phyloP scores from a whole-genome alignment of 2,888 invertebrate species.

The Hedychridium roseum region DNA sequence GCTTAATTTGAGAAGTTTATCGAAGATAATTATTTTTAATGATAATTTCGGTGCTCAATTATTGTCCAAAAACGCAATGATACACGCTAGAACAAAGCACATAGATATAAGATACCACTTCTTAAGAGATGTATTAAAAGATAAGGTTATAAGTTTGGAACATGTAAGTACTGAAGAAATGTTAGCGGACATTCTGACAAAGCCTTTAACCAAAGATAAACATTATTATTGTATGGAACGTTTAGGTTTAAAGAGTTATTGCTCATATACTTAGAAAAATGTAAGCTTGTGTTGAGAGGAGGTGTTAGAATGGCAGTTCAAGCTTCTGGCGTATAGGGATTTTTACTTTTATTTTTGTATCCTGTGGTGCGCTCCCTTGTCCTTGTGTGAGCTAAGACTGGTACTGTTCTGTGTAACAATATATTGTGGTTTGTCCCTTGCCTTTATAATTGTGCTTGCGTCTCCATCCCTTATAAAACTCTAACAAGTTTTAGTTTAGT shows the following conservation, averaged over 20 bases:
- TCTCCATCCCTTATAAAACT: too few relatives aligned
- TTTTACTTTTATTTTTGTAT: too few relatives aligned
- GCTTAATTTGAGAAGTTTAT: conserved; percentile 4
- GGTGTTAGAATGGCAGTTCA: not conserved
- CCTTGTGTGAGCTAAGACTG: too few relatives aligned
- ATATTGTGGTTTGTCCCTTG: too few relatives aligned
- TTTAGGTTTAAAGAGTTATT: not conserved
- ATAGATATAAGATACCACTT: conserved; percentile 1
- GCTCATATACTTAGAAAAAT: not conserved
- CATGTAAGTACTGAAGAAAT: not conserved
- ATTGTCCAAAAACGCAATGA: not conserved
- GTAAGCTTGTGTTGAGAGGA: not conserved
- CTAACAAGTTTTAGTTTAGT: too few relatives aligned
- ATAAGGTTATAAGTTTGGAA: not conserved
- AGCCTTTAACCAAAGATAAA: not conserved
- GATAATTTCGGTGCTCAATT: not conserved
- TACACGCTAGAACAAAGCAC: not conserved
- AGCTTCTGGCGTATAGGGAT: too few relatives aligned
- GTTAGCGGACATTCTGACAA: conserved; percentile 2
- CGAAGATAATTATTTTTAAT: not conserved
- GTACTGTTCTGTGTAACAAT: too few relatives aligned
- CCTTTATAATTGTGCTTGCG: too few relatives aligned
- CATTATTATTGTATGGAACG: not conserved
- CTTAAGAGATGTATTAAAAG: not conserved
- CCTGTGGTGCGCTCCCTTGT: too few relatives aligned